Conservation (phyloP, 2,888 invertebrate species). For the Cabera pusaria region DNA sequence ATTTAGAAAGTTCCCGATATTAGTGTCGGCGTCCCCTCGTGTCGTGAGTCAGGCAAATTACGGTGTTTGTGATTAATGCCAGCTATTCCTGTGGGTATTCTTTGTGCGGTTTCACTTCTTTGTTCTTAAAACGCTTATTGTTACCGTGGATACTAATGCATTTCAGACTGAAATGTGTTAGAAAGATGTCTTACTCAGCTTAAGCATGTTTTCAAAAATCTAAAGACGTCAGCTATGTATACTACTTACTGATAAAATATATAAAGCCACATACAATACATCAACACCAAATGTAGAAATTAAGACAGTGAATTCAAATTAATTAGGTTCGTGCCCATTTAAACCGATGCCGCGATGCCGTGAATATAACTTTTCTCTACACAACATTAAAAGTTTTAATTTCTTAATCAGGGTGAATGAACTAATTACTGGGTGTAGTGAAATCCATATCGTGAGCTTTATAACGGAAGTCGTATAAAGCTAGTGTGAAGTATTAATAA, state of each 20-base stretch:
- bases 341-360: no score
- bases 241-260: no score
- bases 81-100: conserved; percentile 69
- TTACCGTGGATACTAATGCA: no score
- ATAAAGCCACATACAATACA: no score
- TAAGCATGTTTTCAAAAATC: no score
- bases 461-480: conserved; percentile 40
- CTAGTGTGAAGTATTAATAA: conserved; percentile 11
- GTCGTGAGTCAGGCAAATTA: conserved; percentile 80
- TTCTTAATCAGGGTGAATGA: conserved; percentile 42
- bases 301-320: no score
- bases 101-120: conserved; percentile 56
- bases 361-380: conserved; percentile 22
- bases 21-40: conserved; percentile 62
- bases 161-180: no score
- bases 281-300: no score
- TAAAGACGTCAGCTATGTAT: no score
- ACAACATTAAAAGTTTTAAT: conserved; percentile 23
- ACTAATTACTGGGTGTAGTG: conserved; percentile 36
- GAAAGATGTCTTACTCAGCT: no score
- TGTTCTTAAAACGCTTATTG: conserved; percentile 49
- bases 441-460: conserved; percentile 40
- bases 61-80: conserved; percentile 75
- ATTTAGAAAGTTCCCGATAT: conserved; percentile 73
- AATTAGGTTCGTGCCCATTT: no score